A percentile compares a stretch with the other conserved stretches of the same genome.
These are phyloP conservation scores for Thumatha senex DNA, from an alignment of 2,888 invertebrate genomes.

Conservation along the genomic window DNA sequence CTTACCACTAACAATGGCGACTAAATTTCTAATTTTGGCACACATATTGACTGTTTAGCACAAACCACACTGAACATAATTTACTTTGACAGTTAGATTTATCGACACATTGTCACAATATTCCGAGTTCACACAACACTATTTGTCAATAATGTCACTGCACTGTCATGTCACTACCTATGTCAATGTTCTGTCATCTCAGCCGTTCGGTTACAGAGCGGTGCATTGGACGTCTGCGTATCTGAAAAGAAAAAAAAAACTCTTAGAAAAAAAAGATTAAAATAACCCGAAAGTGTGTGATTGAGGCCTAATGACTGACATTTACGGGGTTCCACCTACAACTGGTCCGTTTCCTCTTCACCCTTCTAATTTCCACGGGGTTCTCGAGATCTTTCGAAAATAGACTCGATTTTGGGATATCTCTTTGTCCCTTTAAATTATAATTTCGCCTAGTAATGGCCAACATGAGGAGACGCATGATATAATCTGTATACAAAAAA, in stretches of 20 bases:
- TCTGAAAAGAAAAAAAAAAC: constrained; percentile 8
- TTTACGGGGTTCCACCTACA: too few relatives aligned
- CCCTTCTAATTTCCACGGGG: too few relatives aligned
- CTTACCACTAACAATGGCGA: constrained; percentile 66
- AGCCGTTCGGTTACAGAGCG: background rate
- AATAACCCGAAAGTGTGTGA: too few relatives aligned
- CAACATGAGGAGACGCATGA: too few relatives aligned
- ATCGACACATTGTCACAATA: constrained; percentile 57
- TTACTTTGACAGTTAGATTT: constrained; percentile 44
- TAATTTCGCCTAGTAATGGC: too few relatives aligned
- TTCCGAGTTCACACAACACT: constrained; percentile 36
- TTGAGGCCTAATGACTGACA: too few relatives aligned
- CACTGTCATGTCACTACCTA: constrained; percentile 24
- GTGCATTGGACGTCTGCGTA: background rate
- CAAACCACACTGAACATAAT: constrained; percentile 61
- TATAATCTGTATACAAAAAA: too few relatives aligned
- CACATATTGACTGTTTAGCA: constrained; percentile 59
- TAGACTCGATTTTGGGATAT: too few relatives aligned
- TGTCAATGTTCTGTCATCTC: constrained; percentile 13
- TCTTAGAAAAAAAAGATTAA: background rate
- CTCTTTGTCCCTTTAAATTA: too few relatives aligned
- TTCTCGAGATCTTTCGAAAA: too few relatives aligned
- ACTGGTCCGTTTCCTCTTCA: too few relatives aligned
- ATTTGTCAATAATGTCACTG: constrained; percentile 38
- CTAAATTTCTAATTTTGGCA: constrained; percentile 57